Percentiles rank a stretch among this genome's conserved stretches.
Conservation (phyloP, 2,113 vertebrate genomes). For the Heliornis fulica region DNA sequence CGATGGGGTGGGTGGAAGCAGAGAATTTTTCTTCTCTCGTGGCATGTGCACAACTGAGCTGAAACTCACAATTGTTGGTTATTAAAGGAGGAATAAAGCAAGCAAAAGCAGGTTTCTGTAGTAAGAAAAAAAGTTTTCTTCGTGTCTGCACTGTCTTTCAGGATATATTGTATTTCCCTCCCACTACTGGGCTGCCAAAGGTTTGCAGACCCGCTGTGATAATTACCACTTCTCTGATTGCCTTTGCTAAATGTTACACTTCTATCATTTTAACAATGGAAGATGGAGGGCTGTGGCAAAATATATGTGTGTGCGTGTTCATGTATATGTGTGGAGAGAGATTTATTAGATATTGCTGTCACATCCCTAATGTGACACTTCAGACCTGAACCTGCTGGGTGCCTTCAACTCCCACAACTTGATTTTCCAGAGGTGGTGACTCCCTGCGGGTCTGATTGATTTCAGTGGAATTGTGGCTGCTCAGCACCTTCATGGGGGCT, state of each 20-base stretch:
- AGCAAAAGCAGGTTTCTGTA: background rate
- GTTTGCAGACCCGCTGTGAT: conserved; percentile 33
- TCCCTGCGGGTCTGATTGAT: background rate
- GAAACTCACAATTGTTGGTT: background rate
- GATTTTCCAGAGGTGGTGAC: background rate
- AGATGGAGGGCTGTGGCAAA: background rate
- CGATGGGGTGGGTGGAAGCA: background rate
- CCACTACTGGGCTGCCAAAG: background rate
- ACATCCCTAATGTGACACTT: background rate
- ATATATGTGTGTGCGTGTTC: background rate
- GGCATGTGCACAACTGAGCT: background rate
- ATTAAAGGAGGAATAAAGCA: background rate
- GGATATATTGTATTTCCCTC: background rate
- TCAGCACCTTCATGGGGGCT: background rate
- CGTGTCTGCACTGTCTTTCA: background rate
- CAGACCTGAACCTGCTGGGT: conserved; percentile 15
- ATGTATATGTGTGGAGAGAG: background rate
- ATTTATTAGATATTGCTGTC: background rate
- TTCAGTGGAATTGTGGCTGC: background rate
- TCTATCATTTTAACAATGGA: conserved; percentile 13
- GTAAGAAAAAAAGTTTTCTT: background rate
- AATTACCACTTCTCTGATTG: conserved; percentile 54
- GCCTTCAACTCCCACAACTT: conserved; percentile 10
- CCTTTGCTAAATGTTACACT: background rate
- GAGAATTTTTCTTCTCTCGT: background rate